phyloP scores from a whole-genome alignment of 2,113 vertebrate genomes.

The Turdus rufiventris region DNA sequence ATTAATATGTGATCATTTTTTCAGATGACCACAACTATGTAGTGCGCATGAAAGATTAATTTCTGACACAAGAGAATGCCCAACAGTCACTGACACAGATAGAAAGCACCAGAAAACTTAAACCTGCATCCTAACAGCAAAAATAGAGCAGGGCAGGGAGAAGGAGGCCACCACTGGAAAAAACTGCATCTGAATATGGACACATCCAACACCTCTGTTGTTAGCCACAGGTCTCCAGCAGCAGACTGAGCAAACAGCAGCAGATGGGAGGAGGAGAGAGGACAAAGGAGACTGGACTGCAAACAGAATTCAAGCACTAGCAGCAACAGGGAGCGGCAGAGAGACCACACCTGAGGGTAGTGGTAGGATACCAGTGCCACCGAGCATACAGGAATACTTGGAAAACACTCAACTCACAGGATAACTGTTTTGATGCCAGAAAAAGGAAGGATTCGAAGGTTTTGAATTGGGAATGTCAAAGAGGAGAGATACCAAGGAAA shows the following conservation, averaged over 20 bases:
- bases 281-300: not conserved
- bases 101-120: not conserved
- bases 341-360: not conserved
- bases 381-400: not conserved
- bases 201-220: not conserved
- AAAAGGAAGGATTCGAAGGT: not conserved
- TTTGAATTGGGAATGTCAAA: not conserved
- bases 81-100: not conserved
- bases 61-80: not conserved
- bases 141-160: not conserved
- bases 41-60: not conserved
- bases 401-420: not conserved
- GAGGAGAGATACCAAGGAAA: not conserved
- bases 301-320: not conserved
- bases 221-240: not conserved
- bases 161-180: not conserved
- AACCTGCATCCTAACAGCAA: not conserved
- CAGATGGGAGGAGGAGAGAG: not conserved
- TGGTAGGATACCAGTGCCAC: not conserved
- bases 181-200: not conserved
- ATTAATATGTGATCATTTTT: not conserved
- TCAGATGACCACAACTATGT: not conserved
- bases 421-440: not conserved
- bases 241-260: not conserved
- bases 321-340: not conserved